phyloP scores from a whole-genome alignment of 2,797 vertebrate genomes.

The Galagoides demidoff region DNA sequence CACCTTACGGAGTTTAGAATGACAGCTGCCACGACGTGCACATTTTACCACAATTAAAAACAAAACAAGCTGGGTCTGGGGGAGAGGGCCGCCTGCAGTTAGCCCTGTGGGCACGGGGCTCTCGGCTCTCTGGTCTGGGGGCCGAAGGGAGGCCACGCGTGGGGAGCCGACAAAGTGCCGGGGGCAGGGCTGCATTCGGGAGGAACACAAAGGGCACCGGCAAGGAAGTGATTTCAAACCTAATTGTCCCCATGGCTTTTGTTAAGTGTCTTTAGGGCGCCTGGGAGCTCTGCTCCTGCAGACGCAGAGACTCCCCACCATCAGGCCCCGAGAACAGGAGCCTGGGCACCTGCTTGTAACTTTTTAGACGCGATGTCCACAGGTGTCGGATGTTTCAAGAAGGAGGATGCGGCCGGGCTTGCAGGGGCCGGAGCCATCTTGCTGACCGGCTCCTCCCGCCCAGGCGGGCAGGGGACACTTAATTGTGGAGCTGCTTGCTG shows the following conservation, averaged over 20 bases:
- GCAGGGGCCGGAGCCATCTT: background rate
- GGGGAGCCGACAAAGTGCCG: background rate
- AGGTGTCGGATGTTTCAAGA: background rate
- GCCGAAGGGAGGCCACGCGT: background rate
- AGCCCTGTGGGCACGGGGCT: background rate
- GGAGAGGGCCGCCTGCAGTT: background rate
- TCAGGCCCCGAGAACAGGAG: background rate
- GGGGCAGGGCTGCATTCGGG: background rate
- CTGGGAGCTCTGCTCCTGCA: background rate
- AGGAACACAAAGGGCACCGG: background rate
- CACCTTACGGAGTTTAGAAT: background rate
- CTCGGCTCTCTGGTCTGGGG: background rate
- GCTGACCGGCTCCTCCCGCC: constrained; percentile 32
- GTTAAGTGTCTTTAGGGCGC: constrained; percentile 31
- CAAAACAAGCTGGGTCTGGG: fast-evolving
- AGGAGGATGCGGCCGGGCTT: background rate
- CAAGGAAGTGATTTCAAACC: constrained; percentile 49
- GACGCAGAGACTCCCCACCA: fast-evolving
- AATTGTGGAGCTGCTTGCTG: constrained; percentile 66
- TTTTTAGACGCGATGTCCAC: background rate
- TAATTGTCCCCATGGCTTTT: constrained; percentile 40
- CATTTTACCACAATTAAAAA: background rate
- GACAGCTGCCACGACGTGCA: fast-evolving
- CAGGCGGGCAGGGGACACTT: constrained; percentile 57
- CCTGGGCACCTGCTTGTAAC: fast-evolving